Base-by-base conservation (phyloP, 2,888 invertebrate species). In the Temnothorax rugatulus region DNA sequence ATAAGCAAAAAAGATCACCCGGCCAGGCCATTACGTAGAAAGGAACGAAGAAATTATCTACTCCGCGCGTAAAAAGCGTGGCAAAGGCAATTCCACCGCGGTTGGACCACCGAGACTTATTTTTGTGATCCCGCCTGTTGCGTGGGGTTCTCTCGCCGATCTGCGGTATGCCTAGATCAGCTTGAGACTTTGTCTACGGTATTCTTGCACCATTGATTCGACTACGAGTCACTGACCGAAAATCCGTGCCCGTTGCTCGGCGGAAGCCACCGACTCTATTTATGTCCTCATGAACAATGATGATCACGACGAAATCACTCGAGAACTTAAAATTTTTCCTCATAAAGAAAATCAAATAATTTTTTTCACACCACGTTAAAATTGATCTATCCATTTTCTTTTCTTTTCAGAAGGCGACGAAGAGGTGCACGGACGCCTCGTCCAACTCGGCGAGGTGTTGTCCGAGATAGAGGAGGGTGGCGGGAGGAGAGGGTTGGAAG, bases 61-160 rank as follows among this genome's bases (percentile, higher is more conserved):
- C 91, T 90, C 87, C 84, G 86, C 88, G 87, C 90, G 92, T 92
- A 94, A 94, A 94, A 94, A 94, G 92, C 93, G 92, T 93, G 91
- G 92, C 92, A 89, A 90, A 92, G 90, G 89, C 92, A 91, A 93
- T 93, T 92, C 88, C 85, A 91, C 84, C 86, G 75, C 79, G 86
- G 87, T 69, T 87, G 89, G 91, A 91, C 91, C 91, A 90, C 90
- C 88, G 89, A 83, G 88, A 86, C 85, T 91, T 89, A 91, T 92
- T 92, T 91, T 91, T 91, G 82, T 87, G 77, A 63, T 81, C 61
- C 85, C 64, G 64, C 52, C 74, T 74, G 81, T 75, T 73, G 84
- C 77, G 84, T 41, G 63, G 57, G 83, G 25, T 38, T 76, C 63
- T 63, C 52, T 64, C 52, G 68, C 57, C 69, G 69, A 5, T 61